Base-by-base conservation (phyloP, 2,113 vertebrate species). In the Cephalopterus ornatus region DNA sequence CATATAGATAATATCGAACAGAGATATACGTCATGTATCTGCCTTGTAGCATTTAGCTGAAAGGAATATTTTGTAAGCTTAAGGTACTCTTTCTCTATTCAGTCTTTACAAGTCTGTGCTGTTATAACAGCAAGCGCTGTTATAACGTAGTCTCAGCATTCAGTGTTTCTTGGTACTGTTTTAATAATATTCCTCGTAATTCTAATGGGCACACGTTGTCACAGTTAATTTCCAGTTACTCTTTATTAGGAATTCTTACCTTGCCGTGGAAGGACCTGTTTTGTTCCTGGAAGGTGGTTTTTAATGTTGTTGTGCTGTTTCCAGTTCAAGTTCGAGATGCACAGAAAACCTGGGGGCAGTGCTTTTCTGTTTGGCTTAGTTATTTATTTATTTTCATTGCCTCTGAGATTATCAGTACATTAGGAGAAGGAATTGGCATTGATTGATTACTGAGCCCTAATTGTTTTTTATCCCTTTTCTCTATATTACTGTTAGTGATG, bases 361-460 rank as follows among this genome's bases (percentile, higher is more conserved):
- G 80, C 10, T 61, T 71, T 92, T 42, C 18, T 56, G 35, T 72
- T 65, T 84, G n/a, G 17, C 11, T 79, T 80, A 20, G 32, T 82
- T 89, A 23, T 41, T 82, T 89, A 67, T 95, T 93, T 82, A 70
- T 79, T 94, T 87, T 61, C 53, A 33, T 39, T 88, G 49, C 71
- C 44, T 84, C 30, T 74, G 68, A 90, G 73, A 55, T 70, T 82
- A 68, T 74, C 28, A 32, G 50, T 66, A 50, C 62, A 55, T 93
- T 80, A 81, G 63, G 19, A 50, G 78, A 62, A 93, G 59, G 63
- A 93, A 72, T 56, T 92, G 78, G 72, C 83, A 86, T 47, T 96
- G 94, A 97, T 81, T 90, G 89, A 95, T 96, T 65, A 50, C 61
- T 56, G 42, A 66, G 16, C 30, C 39, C 32, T 93, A 92, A 88